phyloP scores from a whole-genome alignment of 2,113 vertebrate genomes.

The Marcusenius ussheri region DNA sequence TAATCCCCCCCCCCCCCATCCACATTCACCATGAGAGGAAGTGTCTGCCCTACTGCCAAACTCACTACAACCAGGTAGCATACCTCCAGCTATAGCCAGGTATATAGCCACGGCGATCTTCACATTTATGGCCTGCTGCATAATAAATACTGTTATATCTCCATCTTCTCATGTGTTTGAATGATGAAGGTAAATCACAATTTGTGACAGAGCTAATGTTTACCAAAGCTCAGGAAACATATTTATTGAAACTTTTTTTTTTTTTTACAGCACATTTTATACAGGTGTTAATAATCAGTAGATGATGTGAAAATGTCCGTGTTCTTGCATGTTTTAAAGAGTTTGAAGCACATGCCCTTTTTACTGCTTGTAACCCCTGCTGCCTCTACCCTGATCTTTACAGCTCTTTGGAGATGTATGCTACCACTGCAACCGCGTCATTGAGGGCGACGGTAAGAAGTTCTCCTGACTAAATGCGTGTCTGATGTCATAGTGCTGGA shows the following conservation, averaged over 20 bases:
- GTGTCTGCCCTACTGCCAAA: neutral
- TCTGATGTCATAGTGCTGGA: neutral
- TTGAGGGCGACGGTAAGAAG: conserved; percentile 92
- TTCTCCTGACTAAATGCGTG: neutral
- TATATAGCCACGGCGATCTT: conserved; percentile 41
- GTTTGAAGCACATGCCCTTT: neutral
- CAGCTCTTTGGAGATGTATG: conserved; percentile 97
- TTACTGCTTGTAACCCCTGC: neutral
- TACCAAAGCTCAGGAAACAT: neutral
- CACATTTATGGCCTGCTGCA: neutral
- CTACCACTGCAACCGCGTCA: conserved; percentile 95
- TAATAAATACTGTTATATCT: neutral
- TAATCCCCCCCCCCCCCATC: neutral
- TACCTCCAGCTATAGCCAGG: conserved; percentile 75
- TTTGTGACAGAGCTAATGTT: neutral
- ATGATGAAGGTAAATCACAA: neutral
- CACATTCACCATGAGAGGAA: conserved; percentile 72
- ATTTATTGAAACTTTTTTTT: neutral
- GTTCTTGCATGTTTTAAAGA: neutral
- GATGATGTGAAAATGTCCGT: neutral
- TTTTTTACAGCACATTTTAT: neutral
- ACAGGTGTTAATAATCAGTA: neutral
- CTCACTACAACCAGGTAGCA: conserved; percentile 97
- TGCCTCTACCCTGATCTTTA: neutral
- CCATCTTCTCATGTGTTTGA: neutral